These are phyloP conservation scores for Sebastes hubbsi DNA, from an alignment of 2,797 vertebrate genomes.

Conservation along the genomic window DNA sequence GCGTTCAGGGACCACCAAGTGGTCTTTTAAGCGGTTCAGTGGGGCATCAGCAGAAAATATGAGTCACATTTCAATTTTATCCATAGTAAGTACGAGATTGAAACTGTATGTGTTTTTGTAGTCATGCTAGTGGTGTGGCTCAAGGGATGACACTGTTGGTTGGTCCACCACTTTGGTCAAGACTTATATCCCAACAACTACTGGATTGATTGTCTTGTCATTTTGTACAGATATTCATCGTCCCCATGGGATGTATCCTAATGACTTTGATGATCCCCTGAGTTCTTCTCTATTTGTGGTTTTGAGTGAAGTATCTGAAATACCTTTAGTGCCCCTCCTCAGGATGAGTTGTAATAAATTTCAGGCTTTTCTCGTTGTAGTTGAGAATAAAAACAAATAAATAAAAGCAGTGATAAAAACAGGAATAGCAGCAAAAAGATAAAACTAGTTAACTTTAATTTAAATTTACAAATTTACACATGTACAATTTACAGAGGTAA, in stretches of 20 bases:
- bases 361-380: too few species aligned
- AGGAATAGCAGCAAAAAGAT: too few species aligned
- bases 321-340: background rate
- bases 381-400: too few species aligned
- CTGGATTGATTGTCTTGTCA: background rate
- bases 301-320: too few species aligned
- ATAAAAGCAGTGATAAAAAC: too few species aligned
- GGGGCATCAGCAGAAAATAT: background rate
- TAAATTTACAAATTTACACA: too few species aligned
- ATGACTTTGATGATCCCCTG: background rate
- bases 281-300: background rate
- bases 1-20: background rate
- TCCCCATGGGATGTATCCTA: background rate
- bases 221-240: background rate
- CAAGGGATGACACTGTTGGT: background rate
- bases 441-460: too few species aligned
- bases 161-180: too few species aligned
- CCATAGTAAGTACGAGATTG: background rate
- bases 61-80: background rate
- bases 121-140: background rate
- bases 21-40: background rate
- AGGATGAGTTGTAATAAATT: background rate
- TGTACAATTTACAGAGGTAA: too few species aligned
- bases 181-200: background rate
- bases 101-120: background rate